Evolutionary conservation across 2,797 vertebrate species (phyloP).

Genomic region (Euthynnus affinis): DNA sequence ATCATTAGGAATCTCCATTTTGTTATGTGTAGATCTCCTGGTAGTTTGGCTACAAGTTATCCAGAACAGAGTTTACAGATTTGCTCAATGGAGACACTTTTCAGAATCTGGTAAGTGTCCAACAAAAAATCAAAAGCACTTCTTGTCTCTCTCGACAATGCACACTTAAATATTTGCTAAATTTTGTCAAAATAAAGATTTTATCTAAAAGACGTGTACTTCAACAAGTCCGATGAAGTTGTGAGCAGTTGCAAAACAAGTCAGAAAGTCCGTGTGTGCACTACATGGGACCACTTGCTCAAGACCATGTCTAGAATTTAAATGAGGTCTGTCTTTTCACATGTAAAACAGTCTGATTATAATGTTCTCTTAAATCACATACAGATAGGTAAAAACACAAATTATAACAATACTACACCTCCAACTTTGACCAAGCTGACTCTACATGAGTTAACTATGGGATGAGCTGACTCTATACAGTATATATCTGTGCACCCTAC

Average conservation of each 20-base stretch:
- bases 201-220: neutral
- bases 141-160: neutral
- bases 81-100: conserved; percentile 14
- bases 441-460: neutral
- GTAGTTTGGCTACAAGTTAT: conserved; percentile 69
- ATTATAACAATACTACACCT: conserved; percentile 5
- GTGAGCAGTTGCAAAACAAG: conserved; percentile 15
- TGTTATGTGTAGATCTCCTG: conserved; percentile 14
- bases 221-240: conserved; percentile 18
- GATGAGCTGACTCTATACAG: too few species aligned
- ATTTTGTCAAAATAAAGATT: neutral
- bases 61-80: conserved; percentile 36
- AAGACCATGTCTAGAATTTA: conserved; percentile 86
- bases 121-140: neutral
- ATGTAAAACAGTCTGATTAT: conserved; percentile 84
- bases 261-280: conserved; percentile 35
- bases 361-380: conserved; percentile 34
- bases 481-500: too few species aligned
- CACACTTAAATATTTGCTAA: neutral
- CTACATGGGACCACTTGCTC: conserved; percentile 15
- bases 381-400: conserved; percentile 6
- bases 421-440: neutral
- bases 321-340: conserved; percentile 87
- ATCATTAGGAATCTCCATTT: conserved; percentile 35
- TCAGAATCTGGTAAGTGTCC: conserved; percentile 28